phyloP scores from a whole-genome alignment of 2,797 vertebrate species.

The Sus cebifrons region DNA sequence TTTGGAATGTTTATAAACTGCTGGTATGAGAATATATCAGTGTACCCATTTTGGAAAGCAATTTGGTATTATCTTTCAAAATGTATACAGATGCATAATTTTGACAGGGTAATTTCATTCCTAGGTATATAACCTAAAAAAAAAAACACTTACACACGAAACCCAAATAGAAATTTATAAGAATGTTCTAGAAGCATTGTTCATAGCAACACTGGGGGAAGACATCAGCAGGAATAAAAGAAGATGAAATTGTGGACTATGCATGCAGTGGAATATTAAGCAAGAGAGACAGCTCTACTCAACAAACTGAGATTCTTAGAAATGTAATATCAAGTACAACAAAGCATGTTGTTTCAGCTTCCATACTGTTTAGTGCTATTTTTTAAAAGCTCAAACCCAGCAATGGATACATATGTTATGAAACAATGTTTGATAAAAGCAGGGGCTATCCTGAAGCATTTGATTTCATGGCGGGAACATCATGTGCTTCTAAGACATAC shows the following conservation, averaged over 20 bases:
- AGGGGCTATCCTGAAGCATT: background rate
- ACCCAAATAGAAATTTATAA: background rate
- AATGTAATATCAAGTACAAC: background rate
- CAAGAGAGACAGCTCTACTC: background rate
- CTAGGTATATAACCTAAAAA: background rate
- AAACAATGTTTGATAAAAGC: background rate
- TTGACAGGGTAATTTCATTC: background rate
- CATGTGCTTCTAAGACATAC: background rate
- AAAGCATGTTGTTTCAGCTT: background rate
- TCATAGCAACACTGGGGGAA: background rate
- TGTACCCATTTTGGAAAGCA: background rate
- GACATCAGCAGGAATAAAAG: background rate
- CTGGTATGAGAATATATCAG: too few relatives aligned
- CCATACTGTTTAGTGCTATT: background rate
- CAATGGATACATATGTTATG: background rate
- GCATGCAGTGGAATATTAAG: background rate
- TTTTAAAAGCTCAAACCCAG: background rate
- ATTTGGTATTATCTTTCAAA: background rate
- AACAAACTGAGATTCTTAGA: background rate
- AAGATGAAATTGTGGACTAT: constrained; percentile 2
- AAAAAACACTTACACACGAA: background rate
- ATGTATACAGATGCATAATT: background rate
- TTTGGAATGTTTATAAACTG: rapidly evolving
- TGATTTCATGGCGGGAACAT: background rate
- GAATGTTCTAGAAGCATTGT: background rate